Base-by-base conservation (phyloP, 1,140 invertebrate genomes). In the Theocolax elegans region DNA sequence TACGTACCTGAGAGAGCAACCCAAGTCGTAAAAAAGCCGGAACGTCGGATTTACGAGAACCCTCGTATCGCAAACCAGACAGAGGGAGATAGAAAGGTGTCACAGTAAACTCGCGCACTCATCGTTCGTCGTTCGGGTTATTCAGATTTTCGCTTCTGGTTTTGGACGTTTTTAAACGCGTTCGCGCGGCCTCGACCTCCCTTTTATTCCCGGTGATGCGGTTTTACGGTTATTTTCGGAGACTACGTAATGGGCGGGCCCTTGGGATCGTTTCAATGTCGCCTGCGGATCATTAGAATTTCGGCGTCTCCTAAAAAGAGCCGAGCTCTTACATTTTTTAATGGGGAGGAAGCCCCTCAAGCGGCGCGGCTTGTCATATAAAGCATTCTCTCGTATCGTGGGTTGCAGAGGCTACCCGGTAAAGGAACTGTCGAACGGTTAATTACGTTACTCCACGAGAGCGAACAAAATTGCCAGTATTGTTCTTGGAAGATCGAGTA, bases 31-130 rank as follows among this genome's bases (percentile, higher is more conserved):
- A 73, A 81, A 81, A 80, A 77, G 66, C 53, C 54, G 42, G 54
- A n/a, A n/a, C n/a, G n/a, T 65, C 74, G 73, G 63, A 83, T 82
- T 82, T 82, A 79, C 78, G 79, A 77, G 78, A 58, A 69, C 74
- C 73, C 70, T 27, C 31, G 54, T 10, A 58, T 58, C 35, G 25
- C 71, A 60, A n/a, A n/a, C n/a, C n/a, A n/a, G n/a, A n/a, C n/a
- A n/a, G n/a, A n/a, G n/a, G n/a, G n/a, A n/a, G n/a, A n/a, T n/a
- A n/a, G 46, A 71, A 21, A 49, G 27, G 27, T 44, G 62, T 51
- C 48, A 27, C 6, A 29, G 46, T 25, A 10, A 10, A 23, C 4
- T 35, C 31, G 4, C 31, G 10, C 31, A 35, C n/a, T n/a, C n/a
- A n/a, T n/a, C n/a, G n/a, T n/a, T n/a, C n/a, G 19, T 21, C 12